These are phyloP conservation scores for Bostrychus sinensis DNA, from an alignment of 2,113 vertebrate species.

Conservation along the genomic window DNA sequence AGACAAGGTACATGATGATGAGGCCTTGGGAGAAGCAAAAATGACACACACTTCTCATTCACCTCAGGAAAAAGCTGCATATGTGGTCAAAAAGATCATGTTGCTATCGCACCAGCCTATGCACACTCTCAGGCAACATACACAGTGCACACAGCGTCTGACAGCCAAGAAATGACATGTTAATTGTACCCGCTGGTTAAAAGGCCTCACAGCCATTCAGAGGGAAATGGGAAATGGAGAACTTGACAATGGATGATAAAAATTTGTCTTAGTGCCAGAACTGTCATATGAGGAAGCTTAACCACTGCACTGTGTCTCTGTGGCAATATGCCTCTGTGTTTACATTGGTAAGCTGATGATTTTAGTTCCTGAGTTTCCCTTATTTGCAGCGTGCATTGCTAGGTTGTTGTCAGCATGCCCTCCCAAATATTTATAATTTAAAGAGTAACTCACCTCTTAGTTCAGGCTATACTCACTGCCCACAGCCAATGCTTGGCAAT, in stretches of 20 bases:
- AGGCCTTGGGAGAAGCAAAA: slow-evolving; percentile 23
- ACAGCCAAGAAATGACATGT: slow-evolving; percentile 66
- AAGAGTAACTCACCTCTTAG: no score
- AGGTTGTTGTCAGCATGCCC: background rate
- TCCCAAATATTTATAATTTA: background rate
- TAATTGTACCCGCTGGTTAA: slow-evolving; percentile 65
- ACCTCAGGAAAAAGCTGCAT: slow-evolving; percentile 28
- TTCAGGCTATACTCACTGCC: no score
- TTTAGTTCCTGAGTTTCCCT: slow-evolving; percentile 19
- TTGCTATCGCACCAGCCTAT: slow-evolving; percentile 33
- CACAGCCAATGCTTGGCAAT: no score
- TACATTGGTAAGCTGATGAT: slow-evolving; percentile 34
- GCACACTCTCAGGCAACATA: slow-evolving; percentile 18
- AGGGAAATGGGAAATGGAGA: slow-evolving; percentile 51
- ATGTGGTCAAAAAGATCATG: slow-evolving; percentile 48
- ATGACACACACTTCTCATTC: slow-evolving; percentile 30
- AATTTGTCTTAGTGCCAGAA: slow-evolving; percentile 62
- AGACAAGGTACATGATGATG: slow-evolving; percentile 42
- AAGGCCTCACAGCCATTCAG: slow-evolving; percentile 52
- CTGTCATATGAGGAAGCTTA: slow-evolving; percentile 48
- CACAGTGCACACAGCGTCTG: slow-evolving; percentile 21
- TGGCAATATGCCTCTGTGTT: slow-evolving; percentile 31
- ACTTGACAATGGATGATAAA: slow-evolving; percentile 53
- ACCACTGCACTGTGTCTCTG: slow-evolving; percentile 33
- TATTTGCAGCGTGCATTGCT: background rate